Base-by-base conservation (phyloP, 2,888 invertebrate species). In the Galeruca laticollis region DNA sequence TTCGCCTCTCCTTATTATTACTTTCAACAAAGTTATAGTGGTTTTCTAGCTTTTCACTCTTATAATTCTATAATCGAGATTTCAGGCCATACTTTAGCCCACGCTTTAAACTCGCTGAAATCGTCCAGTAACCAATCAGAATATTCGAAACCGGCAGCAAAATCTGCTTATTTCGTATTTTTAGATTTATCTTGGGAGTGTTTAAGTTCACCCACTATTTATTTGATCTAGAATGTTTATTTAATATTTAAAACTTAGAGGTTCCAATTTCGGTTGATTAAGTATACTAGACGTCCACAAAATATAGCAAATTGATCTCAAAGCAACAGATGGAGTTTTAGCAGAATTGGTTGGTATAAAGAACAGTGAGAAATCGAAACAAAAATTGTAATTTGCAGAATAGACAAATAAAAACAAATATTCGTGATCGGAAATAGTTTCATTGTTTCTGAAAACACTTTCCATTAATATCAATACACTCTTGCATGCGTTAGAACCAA, bases 11-110 rank as follows among this genome's bases (percentile, higher is more conserved):
- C 73, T 72, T 75, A 76, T 78, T 77, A 78, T 75, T 75, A 78
- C 75, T 75, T 79, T 76, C 69, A 60, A 59, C 68, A 47, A 70
- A 65, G 79, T 83, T 84, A 84, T 83, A 84, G 83, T 81, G 81
- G 84, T 79, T 84, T 84, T 83, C 83, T 82, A 82, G 75, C 74
- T 73, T 75, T 67, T 71, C 71, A 74, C 73, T 76, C 79, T 78
- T 78, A 77, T 77, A 75, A 75, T 78, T 79, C 78, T 76, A 47
- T 47, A 80, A 79, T 78, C 79, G 76, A 73, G 75, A 79, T 79
- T 78, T 74, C 78, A 73, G 77, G 75, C 74, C 79, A 77, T 78
- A 78, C 69, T 69, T 47, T 76, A 66, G 71, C 76, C 80, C 77
- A 81, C 79, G 75, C 75, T 69, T 65, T 66, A 56, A 67, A 59